Evolutionary conservation across 2,888 invertebrate species (phyloP).

Genomic region (Willowsia nigromaculata): DNA sequence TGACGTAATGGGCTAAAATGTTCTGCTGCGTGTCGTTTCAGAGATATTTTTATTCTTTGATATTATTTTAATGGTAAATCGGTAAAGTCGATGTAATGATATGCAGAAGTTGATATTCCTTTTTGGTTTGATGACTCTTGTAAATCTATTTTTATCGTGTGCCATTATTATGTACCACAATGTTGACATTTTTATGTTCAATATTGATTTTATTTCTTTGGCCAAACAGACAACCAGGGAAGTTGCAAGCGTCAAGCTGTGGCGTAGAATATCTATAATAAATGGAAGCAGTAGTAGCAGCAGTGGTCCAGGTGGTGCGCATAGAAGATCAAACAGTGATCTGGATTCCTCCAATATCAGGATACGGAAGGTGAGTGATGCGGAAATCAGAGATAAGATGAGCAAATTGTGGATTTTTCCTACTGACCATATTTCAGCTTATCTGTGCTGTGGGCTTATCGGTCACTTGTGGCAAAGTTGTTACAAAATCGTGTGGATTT

Average conservation of each 20-base stretch:
- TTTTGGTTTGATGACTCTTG: not conserved
- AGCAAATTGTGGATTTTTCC: not conserved
- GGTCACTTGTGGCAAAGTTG: too few species aligned
- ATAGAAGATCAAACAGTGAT: constrained; percentile 87
- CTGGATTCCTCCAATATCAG: constrained; percentile 94
- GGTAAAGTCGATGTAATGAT: not conserved
- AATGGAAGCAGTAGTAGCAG: constrained; percentile 81
- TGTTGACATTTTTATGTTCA: constrained; percentile 8
- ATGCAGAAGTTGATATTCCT: not conserved
- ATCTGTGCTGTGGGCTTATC: too few species aligned
- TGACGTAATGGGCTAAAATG: not conserved
- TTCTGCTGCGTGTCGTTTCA: not conserved
- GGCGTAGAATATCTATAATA: constrained; percentile 91
- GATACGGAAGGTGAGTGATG: constrained; percentile 85
- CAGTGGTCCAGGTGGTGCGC: constrained; percentile 68
- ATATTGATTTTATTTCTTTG: constrained; percentile 50
- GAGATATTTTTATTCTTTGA: not conserved
- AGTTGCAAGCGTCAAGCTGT: constrained; percentile 84
- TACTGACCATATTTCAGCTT: not conserved
- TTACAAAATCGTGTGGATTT: too few species aligned
- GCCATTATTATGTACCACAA: not conserved
- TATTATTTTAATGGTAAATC: constrained; percentile 9
- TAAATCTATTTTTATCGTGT: not conserved
- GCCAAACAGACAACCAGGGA: constrained; percentile 76
- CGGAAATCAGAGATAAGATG: not conserved